Conservation (phyloP, 2,797 vertebrate genomes). For the Synaphobranchus kaupii region DNA sequence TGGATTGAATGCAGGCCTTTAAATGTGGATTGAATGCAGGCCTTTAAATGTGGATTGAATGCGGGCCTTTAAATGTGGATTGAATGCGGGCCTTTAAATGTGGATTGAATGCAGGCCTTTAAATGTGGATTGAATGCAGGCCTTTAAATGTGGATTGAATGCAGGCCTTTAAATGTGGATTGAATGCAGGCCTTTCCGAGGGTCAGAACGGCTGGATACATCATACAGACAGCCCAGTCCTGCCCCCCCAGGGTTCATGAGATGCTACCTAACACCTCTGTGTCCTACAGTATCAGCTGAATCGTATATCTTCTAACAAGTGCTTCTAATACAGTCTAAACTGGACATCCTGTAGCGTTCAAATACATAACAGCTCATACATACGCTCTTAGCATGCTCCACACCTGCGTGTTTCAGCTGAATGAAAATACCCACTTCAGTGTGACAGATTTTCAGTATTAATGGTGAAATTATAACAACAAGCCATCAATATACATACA, state of each 20-base stretch:
- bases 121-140: neutral
- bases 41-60: neutral
- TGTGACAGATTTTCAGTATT: neutral
- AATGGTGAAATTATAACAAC: conserved; percentile 24
- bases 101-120: neutral
- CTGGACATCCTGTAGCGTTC: neutral
- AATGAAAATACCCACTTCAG: neutral
- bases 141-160: neutral
- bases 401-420: neutral
- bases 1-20: neutral
- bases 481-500: conserved; percentile 48
- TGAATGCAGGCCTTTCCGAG: neutral
- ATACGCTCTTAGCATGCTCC: neutral
- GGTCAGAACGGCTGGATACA: neutral
- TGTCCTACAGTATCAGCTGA: neutral
- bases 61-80: neutral
- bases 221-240: neutral
- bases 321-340: neutral
- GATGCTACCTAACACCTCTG: neutral
- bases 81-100: neutral
- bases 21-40: neutral
- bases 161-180: neutral
- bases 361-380: neutral
- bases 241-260: neutral
- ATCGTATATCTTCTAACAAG: neutral